A percentile compares a stretch with the other conserved stretches of the same genome.
These are phyloP conservation scores for Lycocorax pyrrhopterus DNA, from an alignment of 2,113 vertebrate genomes.

Conservation along the genomic window DNA sequence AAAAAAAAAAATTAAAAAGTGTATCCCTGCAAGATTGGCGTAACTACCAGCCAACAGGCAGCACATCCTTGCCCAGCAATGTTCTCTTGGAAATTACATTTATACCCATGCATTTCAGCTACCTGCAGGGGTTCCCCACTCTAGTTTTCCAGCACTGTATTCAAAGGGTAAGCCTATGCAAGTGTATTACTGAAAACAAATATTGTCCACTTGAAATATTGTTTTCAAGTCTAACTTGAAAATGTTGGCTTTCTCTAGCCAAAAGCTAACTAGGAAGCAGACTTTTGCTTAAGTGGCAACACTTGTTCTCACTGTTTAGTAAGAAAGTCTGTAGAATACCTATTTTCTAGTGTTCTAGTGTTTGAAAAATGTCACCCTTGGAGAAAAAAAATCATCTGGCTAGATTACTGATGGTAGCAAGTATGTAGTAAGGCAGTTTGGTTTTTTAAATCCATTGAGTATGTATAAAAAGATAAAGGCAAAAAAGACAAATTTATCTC, in stretches of 20 bases:
- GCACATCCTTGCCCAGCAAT: neutral
- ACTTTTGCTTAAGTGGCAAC: neutral
- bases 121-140: neutral
- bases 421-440: neutral
- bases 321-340: neutral
- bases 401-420: neutral
- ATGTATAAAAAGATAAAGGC: neutral
- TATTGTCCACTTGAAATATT: neutral
- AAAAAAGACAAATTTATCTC: neutral
- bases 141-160: neutral
- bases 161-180: neutral
- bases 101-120: neutral
- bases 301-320: neutral
- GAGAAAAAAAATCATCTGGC: neutral
- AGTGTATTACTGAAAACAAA: neutral
- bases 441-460: neutral
- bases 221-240: neutral
- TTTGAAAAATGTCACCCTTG: neutral
- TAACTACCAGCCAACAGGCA: neutral
- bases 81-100: neutral
- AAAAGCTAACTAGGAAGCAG: neutral
- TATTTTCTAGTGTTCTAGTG: neutral
- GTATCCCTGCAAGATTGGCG: neutral
- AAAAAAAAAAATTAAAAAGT: neutral
- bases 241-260: neutral